A percentile compares a stretch with the other conserved stretches of the same genome.
Evolutionary conservation across 2,888 invertebrate genomes (phyloP).

Genomic region (Lapara coniferarum): DNA sequence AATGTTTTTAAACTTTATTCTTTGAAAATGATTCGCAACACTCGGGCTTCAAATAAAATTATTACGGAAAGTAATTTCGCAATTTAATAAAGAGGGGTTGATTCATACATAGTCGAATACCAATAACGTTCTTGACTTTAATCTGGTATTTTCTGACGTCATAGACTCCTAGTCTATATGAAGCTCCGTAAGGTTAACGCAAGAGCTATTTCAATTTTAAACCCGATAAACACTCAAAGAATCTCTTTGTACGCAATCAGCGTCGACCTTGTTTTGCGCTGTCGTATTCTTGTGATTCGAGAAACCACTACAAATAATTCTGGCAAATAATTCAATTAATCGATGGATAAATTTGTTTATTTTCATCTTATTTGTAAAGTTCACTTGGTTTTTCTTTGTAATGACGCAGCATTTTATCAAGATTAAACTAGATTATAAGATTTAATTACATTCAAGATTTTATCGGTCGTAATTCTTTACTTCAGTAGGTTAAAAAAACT

Average conservation of each 20-base stretch:
- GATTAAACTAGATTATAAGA: no score
- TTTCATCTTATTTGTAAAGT: not conserved
- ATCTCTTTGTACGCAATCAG: constrained; percentile 15
- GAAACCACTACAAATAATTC: constrained; percentile 12
- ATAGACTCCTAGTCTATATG: not conserved
- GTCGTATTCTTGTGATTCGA: constrained; percentile 3
- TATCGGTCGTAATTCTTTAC: no score
- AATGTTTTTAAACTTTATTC: not conserved
- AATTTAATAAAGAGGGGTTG: not conserved
- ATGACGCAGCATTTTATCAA: not conserved
- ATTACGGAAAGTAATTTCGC: not conserved
- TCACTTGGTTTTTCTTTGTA: not conserved
- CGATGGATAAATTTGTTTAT: constrained; percentile 8
- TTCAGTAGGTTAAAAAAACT: no score
- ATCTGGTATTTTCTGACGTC: not conserved
- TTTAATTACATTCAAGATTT: no score
- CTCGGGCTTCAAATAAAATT: not conserved
- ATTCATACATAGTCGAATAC: not conserved
- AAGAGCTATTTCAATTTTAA: constrained; percentile 9
- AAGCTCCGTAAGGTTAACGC: not conserved
- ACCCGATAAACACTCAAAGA: constrained; percentile 13
- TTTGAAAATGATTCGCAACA: not conserved
- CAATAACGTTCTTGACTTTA: not conserved
- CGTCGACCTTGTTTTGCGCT: not conserved
- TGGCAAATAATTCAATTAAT: constrained; percentile 18